Percentiles rank a stretch among this genome's conserved stretches.
Conservation (phyloP, 92 coral and sea anemone genomes). For the Paramuricea clavata region DNA sequence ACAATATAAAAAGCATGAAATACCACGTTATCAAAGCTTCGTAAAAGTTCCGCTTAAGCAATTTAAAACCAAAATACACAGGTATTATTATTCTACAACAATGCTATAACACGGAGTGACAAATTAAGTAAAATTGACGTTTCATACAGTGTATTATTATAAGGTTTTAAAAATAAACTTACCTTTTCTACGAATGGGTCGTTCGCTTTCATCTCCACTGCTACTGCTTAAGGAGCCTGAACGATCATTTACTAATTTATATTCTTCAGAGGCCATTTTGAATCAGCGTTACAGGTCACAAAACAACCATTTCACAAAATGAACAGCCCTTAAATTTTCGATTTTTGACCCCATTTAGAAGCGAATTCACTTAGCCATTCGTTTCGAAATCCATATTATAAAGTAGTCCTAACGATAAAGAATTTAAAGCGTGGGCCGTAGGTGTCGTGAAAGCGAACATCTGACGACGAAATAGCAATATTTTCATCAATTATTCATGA, state of each 20-base stretch:
- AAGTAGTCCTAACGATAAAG: neutral
- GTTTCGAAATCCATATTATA: neutral
- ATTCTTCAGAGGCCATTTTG: conserved; percentile 22
- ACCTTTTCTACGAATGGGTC: conserved; percentile 1
- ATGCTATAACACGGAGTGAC: neutral
- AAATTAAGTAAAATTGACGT: neutral
- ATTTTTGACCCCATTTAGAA: neutral
- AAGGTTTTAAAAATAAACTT: neutral
- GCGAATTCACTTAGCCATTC: neutral
- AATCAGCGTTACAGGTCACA: neutral
- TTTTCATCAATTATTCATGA: conserved; percentile 34
- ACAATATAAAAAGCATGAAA: neutral
- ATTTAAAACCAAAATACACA: neutral
- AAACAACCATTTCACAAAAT: neutral
- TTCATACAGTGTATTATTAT: neutral
- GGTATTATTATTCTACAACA: neutral
- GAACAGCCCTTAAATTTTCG: neutral
- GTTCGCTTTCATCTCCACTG: conserved; percentile 16
- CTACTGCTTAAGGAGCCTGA: conserved; percentile 5
- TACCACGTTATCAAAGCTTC: neutral
- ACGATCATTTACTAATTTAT: conserved; percentile 30
- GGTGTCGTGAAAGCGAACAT: conserved; percentile 5
- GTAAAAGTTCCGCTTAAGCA: conserved; percentile 21
- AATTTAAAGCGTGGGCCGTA: neutral
- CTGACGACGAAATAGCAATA: conserved; percentile 1